Evolutionary conservation across 30 jellyfish, hydroid and myxozoan species (phyloP).

Genomic region (Nemopilema nomurai): DNA sequence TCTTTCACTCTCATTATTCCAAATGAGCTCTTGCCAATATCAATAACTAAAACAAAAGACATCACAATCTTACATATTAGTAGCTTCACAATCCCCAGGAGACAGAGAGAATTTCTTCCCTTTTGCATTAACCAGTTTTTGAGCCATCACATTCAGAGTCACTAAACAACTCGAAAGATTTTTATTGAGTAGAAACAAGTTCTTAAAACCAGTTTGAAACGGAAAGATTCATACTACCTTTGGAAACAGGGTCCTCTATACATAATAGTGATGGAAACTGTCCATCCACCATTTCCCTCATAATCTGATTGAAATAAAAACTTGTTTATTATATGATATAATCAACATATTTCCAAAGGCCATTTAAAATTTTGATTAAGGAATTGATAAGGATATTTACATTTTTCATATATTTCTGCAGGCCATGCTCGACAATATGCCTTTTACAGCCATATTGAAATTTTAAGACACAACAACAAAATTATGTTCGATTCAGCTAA

Average conservation of each 20-base stretch:
- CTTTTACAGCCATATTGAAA: too few species aligned
- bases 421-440: too few species aligned
- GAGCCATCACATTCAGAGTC: too few species aligned
- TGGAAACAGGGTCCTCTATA: slow-evolving; percentile 88
- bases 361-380: too few species aligned
- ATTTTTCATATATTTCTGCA: too few species aligned
- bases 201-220: too few species aligned
- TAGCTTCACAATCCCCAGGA: not conserved
- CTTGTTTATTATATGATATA: not conserved
- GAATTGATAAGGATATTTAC: too few species aligned
- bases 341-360: slow-evolving; percentile 43
- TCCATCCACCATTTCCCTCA: slow-evolving; percentile 86
- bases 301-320: slow-evolving; percentile 30
- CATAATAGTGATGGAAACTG: slow-evolving; percentile 83
- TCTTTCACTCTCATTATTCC: slow-evolving; percentile 94
- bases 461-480: too few species aligned
- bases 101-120: not conserved
- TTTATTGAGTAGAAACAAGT: too few species aligned
- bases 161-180: too few species aligned
- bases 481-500: too few species aligned
- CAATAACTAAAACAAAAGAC: slow-evolving; percentile 48
- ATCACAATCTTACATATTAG: not conserved
- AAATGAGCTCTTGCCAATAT: slow-evolving; percentile 93
- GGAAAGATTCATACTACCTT: slow-evolving; percentile 51
- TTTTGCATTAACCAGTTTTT: too few species aligned